A percentile compares a stretch with the other conserved stretches of the same genome.
Conservation (phyloP, 2,797 vertebrate species). For the Neosilurus hyrtlii region DNA sequence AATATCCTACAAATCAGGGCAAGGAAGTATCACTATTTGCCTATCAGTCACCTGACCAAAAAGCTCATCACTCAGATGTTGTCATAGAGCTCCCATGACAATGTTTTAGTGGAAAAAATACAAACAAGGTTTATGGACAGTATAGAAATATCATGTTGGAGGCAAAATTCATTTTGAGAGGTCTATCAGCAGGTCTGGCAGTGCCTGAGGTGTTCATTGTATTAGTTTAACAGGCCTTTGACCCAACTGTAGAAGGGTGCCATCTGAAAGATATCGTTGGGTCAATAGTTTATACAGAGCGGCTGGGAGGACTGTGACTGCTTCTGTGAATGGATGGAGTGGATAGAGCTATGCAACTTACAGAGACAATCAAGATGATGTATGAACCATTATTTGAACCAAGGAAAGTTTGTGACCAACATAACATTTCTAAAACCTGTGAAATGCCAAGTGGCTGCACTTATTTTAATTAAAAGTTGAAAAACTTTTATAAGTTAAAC, state of each 20-base stretch:
- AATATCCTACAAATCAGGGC: not conserved
- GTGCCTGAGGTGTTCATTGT: not conserved
- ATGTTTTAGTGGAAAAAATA: not conserved
- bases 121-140: not conserved
- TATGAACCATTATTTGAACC: not conserved
- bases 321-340: not conserved
- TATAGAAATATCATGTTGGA: not conserved
- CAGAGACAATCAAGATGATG: not conserved
- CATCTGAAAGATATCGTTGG: not conserved
- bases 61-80: not conserved
- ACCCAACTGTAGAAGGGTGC: not conserved
- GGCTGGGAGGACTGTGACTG: not conserved
- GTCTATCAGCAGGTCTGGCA: not conserved
- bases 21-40: not conserved
- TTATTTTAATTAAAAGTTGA: not conserved
- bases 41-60: not conserved
- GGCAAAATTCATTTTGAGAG: not conserved
- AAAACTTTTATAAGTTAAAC: too few relatives aligned
- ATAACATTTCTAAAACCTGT: not conserved
- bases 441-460: not conserved
- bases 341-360: not conserved
- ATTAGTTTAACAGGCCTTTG: not conserved
- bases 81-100: not conserved
- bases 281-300: constrained; percentile 5
- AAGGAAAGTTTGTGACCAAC: not conserved